Evolutionary conservation across 2,113 vertebrate genomes (phyloP).

Genomic region (Promerops cafer): DNA sequence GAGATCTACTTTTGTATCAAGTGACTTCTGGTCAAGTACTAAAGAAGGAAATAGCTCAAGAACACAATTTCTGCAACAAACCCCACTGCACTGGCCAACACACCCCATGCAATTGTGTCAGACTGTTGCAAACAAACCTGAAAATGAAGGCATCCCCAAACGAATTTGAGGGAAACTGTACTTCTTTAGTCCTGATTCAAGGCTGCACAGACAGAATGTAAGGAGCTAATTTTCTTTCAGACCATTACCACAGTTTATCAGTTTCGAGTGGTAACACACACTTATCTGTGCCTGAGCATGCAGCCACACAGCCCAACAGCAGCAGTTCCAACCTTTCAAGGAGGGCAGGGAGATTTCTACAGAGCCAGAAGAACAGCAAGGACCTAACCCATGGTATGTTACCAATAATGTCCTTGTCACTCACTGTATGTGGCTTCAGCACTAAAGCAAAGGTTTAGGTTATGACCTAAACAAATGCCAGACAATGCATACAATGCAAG

Average conservation of each 20-base stretch:
- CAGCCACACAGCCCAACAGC: neutral
- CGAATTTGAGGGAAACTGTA: neutral
- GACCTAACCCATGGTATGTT: neutral
- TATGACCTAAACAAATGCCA: neutral
- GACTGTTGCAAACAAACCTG: neutral
- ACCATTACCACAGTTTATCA: neutral
- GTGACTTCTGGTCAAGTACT: neutral
- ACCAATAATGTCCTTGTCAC: neutral
- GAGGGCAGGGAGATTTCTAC: neutral
- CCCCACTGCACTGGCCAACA: too few species aligned
- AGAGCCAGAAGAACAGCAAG: neutral
- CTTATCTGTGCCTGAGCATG: neutral
- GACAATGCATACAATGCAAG: neutral
- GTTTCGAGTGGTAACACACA: neutral
- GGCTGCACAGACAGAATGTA: neutral
- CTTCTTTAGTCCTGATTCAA: neutral
- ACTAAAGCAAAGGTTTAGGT: neutral
- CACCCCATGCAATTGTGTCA: neutral
- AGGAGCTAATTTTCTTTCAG: neutral
- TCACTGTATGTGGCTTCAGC: neutral
- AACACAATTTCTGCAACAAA: neutral
- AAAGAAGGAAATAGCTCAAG: neutral
- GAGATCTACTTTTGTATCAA: neutral
- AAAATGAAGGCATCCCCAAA: neutral
- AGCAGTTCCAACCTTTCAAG: neutral